phyloP scores from a whole-genome alignment of 2,113 vertebrate species.

The Myotis yumanensis region DNA sequence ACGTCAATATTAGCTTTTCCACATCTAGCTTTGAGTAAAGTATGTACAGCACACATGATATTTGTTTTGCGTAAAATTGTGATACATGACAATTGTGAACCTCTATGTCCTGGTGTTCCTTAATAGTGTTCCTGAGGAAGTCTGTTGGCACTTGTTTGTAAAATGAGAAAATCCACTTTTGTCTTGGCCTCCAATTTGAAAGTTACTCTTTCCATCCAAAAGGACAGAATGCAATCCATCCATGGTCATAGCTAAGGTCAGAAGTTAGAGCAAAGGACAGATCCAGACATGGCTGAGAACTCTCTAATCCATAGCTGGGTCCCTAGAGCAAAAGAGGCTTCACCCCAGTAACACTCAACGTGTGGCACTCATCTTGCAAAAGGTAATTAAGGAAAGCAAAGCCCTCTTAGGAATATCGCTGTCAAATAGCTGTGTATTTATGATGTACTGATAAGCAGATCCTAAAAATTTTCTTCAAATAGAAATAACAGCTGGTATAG shows the following conservation, averaged over 20 bases:
- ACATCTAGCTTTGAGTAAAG: not conserved
- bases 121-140: not conserved
- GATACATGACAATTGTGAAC: not conserved
- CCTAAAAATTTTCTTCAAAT: not conserved
- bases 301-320: not conserved
- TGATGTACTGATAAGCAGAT: not conserved
- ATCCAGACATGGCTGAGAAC: not conserved
- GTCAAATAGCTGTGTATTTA: not conserved
- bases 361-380: not conserved
- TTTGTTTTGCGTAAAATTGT: conserved; percentile 17
- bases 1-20: not conserved
- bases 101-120: not conserved
- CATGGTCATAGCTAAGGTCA: not conserved
- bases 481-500: not conserved
- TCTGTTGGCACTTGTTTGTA: not conserved
- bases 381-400: not conserved
- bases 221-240: not conserved
- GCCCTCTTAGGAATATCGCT: not conserved
- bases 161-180: not conserved
- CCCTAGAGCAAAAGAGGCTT: not conserved
- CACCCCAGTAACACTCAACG: not conserved
- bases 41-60: not conserved
- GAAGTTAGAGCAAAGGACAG: conserved; percentile 10
- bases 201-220: conserved; percentile 6
- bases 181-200: not conserved